phyloP scores from a whole-genome alignment of 2,797 vertebrate genomes.

The Muraenolepis orangiensis region DNA sequence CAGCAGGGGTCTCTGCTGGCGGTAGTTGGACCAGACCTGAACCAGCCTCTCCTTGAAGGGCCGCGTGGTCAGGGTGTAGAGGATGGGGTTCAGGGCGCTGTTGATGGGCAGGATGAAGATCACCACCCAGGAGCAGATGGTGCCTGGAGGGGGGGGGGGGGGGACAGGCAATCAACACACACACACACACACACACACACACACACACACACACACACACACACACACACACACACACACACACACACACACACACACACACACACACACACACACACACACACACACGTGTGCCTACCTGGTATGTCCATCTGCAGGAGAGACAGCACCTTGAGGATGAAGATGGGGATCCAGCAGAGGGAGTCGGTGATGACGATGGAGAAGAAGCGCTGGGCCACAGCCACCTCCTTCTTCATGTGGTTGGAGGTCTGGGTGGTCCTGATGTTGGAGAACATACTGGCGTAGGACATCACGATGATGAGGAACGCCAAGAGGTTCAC shows the following conservation, averaged over 20 bases:
- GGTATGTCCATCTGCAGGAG: slow-evolving; percentile 94
- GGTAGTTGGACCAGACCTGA: slow-evolving; percentile 91
- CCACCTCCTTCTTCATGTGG: slow-evolving; percentile 93
- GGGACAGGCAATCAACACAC: too few relatives aligned
- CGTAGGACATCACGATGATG: slow-evolving; percentile 94
- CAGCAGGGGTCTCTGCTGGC: slow-evolving; percentile 76
- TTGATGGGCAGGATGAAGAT: slow-evolving; percentile 98
- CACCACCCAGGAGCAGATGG: slow-evolving; percentile 96
- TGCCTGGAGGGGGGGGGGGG: slow-evolving; percentile 69
- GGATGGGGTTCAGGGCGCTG: slow-evolving; percentile 94
- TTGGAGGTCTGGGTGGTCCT: slow-evolving; percentile 88
- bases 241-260: too few relatives aligned
- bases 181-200: too few relatives aligned
- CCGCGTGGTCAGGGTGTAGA: slow-evolving; percentile 94
- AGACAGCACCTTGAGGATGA: slow-evolving; percentile 93
- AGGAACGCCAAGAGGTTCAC: slow-evolving; percentile 93
- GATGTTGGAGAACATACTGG: slow-evolving; percentile 97
- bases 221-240: too few relatives aligned
- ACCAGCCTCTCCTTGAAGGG: slow-evolving; percentile 96
- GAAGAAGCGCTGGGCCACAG: slow-evolving; percentile 95
- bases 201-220: too few relatives aligned
- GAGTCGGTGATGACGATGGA: slow-evolving; percentile 97
- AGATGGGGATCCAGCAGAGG: slow-evolving; percentile 97
- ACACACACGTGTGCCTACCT: slow-evolving; percentile 79
- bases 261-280: too few relatives aligned